These are phyloP conservation scores for Synergus gifuensis DNA, from an alignment of 2,888 invertebrate genomes.

Conservation along the genomic window DNA sequence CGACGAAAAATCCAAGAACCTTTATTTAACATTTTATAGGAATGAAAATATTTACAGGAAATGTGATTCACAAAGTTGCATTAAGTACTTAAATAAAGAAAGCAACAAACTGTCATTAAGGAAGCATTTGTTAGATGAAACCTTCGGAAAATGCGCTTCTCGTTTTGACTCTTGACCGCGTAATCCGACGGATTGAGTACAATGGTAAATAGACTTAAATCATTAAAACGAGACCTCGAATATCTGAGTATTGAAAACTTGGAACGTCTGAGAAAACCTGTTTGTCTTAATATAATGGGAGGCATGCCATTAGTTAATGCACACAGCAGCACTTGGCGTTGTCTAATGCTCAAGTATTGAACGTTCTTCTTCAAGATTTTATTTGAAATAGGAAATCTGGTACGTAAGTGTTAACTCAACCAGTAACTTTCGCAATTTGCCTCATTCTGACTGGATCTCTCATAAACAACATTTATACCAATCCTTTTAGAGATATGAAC, in stretches of 20 bases:
- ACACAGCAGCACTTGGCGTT: conserved; percentile 45
- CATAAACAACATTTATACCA: conserved; percentile 21
- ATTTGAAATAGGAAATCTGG: conserved; percentile 29
- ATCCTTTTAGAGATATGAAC: neutral
- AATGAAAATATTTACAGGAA: neutral
- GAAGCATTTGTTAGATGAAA: conserved; percentile 21
- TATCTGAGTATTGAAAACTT: conserved; percentile 28
- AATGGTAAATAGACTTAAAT: conserved; percentile 32
- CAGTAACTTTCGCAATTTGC: conserved; percentile 32
- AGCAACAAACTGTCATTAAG: conserved; percentile 23
- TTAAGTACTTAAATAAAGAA: neutral
- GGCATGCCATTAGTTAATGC: conserved; percentile 46
- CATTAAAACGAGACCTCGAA: conserved; percentile 32
- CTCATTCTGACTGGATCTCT: neutral
- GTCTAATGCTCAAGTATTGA: conserved; percentile 35
- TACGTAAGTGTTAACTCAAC: conserved; percentile 32
- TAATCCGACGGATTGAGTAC: conserved; percentile 40
- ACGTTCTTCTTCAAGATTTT: conserved; percentile 33
- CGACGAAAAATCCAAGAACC: neutral
- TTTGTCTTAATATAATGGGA: conserved; percentile 46
- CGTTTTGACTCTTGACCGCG: conserved; percentile 31
- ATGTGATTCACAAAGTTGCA: neutral
- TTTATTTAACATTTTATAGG: neutral
- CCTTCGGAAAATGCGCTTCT: conserved; percentile 7
- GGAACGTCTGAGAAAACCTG: conserved; percentile 31